A percentile compares a stretch with the other conserved stretches of the same genome.
Conservation (phyloP, 2,113 vertebrate species). For the Pithys albifrons region DNA sequence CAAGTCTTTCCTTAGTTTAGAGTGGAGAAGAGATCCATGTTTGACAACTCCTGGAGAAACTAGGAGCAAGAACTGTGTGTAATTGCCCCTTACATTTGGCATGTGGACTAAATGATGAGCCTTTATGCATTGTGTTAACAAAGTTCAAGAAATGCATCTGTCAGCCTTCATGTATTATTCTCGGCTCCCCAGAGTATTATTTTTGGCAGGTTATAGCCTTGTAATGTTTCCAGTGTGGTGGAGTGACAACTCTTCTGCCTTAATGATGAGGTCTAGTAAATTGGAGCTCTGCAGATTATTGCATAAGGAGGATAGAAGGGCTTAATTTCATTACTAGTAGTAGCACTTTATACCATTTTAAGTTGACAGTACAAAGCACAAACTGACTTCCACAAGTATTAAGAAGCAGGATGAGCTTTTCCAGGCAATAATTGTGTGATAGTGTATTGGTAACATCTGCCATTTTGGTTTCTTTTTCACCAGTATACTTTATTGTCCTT, state of each 20-base stretch:
- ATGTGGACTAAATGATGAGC: fast-evolving
- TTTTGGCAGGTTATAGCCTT: background rate
- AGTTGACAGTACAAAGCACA: background rate
- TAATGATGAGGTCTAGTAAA: background rate
- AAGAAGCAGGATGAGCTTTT: background rate
- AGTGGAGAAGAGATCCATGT: background rate
- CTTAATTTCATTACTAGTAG: background rate
- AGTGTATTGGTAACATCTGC: background rate
- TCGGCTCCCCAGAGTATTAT: background rate
- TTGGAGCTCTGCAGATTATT: background rate
- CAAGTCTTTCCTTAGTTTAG: background rate
- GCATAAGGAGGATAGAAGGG: background rate
- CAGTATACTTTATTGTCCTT: background rate
- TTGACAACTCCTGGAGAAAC: background rate
- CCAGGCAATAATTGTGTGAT: background rate
- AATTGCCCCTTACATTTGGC: background rate
- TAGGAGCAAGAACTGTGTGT: background rate
- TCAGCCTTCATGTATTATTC: background rate
- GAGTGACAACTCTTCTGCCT: background rate
- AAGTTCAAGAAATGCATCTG: background rate
- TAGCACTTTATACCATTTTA: background rate
- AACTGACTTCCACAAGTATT: background rate
- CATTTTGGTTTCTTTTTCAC: background rate
- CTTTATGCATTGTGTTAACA: background rate
- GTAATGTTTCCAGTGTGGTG: background rate